Conservation (phyloP, 2,113 vertebrate species). For the Anarhynchus alexandrinus region DNA sequence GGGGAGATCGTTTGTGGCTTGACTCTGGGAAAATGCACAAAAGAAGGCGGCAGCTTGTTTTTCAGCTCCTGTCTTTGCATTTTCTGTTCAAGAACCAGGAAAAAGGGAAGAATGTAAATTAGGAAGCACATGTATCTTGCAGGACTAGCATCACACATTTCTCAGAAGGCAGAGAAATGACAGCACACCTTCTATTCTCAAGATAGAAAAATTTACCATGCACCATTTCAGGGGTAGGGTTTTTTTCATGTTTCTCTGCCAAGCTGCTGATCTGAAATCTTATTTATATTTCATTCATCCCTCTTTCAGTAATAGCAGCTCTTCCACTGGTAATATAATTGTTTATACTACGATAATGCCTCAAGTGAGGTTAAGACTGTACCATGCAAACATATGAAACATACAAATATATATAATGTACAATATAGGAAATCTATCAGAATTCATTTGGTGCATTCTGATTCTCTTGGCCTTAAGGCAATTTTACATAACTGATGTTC, state of each 20-base stretch:
- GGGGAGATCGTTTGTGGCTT: conserved; percentile 4
- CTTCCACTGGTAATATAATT: background rate
- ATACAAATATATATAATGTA: background rate
- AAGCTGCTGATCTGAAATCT: background rate
- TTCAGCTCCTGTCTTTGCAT: conserved; percentile 44
- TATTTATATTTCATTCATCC: background rate
- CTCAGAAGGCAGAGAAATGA: conserved; percentile 18
- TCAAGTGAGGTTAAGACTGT: background rate
- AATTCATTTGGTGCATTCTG: background rate
- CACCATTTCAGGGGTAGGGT: background rate
- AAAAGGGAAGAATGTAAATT: conserved; percentile 20
- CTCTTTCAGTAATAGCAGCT: background rate
- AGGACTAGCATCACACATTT: background rate
- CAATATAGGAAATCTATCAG: background rate
- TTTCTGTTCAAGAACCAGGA: background rate
- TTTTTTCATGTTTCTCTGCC: background rate
- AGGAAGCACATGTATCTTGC: background rate
- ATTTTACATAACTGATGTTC: background rate
- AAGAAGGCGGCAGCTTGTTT: background rate
- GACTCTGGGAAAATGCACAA: conserved; percentile 47
- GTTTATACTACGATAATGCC: background rate
- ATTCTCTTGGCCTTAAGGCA: background rate
- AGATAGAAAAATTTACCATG: background rate
- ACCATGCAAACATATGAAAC: background rate
- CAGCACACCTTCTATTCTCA: background rate